Percentiles rank a stretch among this genome's conserved stretches.
Conservation (phyloP, 2,888 invertebrate species). For the Bursaphelenchus okinawaensis region DNA sequence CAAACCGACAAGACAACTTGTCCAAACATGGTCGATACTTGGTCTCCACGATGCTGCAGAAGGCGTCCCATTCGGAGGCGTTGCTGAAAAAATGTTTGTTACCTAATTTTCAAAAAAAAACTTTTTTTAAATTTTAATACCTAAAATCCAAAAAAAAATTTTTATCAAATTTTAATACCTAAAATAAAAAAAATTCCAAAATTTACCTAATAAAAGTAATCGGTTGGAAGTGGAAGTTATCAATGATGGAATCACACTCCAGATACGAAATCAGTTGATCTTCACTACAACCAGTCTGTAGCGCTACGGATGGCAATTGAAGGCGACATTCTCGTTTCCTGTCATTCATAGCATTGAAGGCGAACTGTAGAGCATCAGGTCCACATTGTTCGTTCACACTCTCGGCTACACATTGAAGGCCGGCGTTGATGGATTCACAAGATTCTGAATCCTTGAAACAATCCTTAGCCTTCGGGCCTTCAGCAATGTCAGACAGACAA, state of each 20-base stretch:
- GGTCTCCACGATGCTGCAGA: constrained; percentile 37
- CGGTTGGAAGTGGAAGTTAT: constrained; percentile 46
- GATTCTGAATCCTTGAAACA: background rate
- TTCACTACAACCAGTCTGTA: constrained; percentile 41
- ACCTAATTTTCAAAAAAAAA: background rate
- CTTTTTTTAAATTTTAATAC: background rate
- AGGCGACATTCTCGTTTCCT: constrained; percentile 15
- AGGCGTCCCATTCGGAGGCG: constrained; percentile 39
- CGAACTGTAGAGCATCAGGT: constrained; percentile 24
- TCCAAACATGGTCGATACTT: constrained; percentile 45
- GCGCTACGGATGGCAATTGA: constrained; percentile 24
- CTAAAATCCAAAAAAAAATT: too few relatives aligned
- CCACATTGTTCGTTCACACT: constrained; percentile 19
- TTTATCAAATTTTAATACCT: too few relatives aligned
- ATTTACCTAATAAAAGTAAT: constrained; percentile 45
- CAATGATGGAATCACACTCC: constrained; percentile 45
- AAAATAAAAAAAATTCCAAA: too few relatives aligned
- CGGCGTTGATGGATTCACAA: constrained; percentile 17
- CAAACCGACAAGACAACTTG: constrained; percentile 17
- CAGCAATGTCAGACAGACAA: constrained; percentile 28
- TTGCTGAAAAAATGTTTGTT: constrained; percentile 26
- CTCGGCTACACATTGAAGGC: constrained; percentile 24
- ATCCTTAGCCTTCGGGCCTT: background rate
- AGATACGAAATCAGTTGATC: constrained; percentile 42
- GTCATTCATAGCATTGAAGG: constrained; percentile 27